Evolutionary conservation across 1,140 invertebrate genomes (phyloP).

Genomic region (Dinoponera quadriceps): DNA sequence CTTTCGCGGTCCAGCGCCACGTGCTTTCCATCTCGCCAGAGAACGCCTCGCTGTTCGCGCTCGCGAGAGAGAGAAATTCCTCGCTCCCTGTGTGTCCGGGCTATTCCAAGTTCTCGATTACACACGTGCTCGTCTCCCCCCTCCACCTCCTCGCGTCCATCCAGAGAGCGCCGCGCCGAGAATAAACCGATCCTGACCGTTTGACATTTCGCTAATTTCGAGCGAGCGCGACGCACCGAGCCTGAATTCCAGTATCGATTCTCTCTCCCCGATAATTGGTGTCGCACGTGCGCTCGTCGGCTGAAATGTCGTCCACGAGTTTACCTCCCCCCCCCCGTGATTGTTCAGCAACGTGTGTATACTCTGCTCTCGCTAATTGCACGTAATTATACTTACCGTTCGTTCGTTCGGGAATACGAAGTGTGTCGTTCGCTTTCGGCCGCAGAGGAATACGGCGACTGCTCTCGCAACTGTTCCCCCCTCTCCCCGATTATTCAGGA

Average conservation of each 20-base stretch:
- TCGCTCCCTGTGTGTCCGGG: background rate
- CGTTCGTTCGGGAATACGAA: no score
- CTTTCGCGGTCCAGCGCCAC: background rate
- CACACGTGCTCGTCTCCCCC: background rate
- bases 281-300: constrained; percentile 22
- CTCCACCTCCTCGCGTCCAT: background rate
- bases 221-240: constrained; percentile 42
- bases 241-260: constrained; percentile 53
- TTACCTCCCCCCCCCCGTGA: constrained; percentile 4
- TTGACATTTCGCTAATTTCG: constrained; percentile 58
- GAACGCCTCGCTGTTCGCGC: background rate
- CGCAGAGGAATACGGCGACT: background rate
- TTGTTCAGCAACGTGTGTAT: background rate
- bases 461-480: no score
- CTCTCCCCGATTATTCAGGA: no score
- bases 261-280: constrained; percentile 42
- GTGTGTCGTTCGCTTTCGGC: background rate
- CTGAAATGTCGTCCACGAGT: constrained; percentile 24
- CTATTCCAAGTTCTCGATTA: constrained; percentile 9
- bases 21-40: constrained; percentile 17
- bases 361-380: background rate
- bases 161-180: constrained; percentile 13
- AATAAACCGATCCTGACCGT: constrained; percentile 46
- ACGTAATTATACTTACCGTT: background rate
- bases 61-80: constrained; percentile 33